A percentile compares a stretch with the other conserved stretches of the same genome.
Evolutionary conservation across 2,888 invertebrate genomes (phyloP).

Genomic region (Tachina lurida): DNA sequence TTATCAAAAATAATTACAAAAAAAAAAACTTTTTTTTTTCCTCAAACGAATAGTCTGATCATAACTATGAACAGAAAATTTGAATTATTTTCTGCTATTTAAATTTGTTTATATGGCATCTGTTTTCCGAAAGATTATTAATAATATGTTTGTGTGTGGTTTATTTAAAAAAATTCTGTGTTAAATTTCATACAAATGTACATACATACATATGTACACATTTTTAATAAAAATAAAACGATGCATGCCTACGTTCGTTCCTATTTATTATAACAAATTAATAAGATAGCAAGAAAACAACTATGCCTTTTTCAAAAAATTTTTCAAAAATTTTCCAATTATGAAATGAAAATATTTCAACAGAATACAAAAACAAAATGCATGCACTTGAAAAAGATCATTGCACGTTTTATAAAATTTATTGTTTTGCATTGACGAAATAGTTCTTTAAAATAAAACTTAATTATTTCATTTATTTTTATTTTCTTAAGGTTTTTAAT

Average conservation of each 20-base stretch:
- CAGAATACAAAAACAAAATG: background rate
- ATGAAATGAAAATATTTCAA: background rate
- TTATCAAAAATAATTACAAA: background rate
- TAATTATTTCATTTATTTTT: background rate
- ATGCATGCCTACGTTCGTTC: background rate
- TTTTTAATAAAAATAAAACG: slow-evolving; percentile 17
- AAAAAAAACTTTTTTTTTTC: background rate
- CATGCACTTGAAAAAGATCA: slow-evolving; percentile 8
- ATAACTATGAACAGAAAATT: background rate
- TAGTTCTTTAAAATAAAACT: background rate
- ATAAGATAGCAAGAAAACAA: background rate
- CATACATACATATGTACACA: too few relatives aligned
- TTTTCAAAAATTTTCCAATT: background rate
- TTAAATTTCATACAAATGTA: background rate
- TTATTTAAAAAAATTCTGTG: background rate
- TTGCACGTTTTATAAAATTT: slow-evolving; percentile 21
- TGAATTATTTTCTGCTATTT: slow-evolving; percentile 4
- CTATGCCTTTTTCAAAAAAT: background rate
- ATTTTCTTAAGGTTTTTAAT: slow-evolving; percentile 4
- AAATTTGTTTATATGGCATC: slow-evolving; percentile 5
- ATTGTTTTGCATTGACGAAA: slow-evolving; percentile 10
- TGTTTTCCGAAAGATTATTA: slow-evolving; percentile 14
- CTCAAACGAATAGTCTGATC: background rate
- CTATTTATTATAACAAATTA: slow-evolving; percentile 21
- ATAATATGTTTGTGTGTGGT: background rate